A percentile compares a stretch with the other conserved stretches of the same genome.
Conservation (phyloP, 1,140 invertebrate species). For the Ctenoplectra terminalis region DNA sequence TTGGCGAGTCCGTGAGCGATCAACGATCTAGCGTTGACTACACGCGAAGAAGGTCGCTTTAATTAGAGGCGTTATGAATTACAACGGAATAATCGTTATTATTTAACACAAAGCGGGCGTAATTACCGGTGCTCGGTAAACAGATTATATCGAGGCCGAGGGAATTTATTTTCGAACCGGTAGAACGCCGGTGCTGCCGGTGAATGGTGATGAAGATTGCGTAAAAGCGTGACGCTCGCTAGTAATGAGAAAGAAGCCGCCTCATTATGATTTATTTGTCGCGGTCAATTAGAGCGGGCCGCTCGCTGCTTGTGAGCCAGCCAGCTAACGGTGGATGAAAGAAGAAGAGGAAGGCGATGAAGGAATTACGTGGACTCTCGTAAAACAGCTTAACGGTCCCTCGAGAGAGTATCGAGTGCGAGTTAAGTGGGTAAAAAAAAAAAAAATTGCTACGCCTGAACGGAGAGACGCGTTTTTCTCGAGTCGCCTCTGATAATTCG, state of each 20-base stretch:
- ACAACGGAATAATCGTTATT: conserved; percentile 54
- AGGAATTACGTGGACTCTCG: conserved; percentile 67
- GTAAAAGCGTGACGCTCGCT: conserved; percentile 66
- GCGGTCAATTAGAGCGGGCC: conserved; percentile 67
- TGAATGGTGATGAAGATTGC: conserved; percentile 69
- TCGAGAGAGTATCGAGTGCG: conserved; percentile 55
- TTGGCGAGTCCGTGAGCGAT: background rate
- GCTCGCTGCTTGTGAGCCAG: background rate
- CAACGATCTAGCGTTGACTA: background rate
- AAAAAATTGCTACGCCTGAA: conserved; percentile 67
- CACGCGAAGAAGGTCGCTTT: conserved; percentile 24
- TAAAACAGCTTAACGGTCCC: conserved; percentile 68
- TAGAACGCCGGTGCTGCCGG: conserved; percentile 16
- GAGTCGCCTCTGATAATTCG: conserved; percentile 54
- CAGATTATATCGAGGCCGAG: conserved; percentile 51
- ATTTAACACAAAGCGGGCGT: conserved; percentile 24
- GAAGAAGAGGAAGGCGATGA: conserved; percentile 55
- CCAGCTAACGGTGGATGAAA: background rate
- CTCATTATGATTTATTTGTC: conserved; percentile 72
- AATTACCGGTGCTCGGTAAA: conserved; percentile 55
- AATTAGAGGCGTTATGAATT: conserved; percentile 57
- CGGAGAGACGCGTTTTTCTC: conserved; percentile 62
- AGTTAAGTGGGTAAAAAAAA: conserved; percentile 69
- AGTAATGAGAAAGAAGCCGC: conserved; percentile 67
- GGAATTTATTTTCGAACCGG: conserved; percentile 58